Conservation (phyloP, 2,888 invertebrate genomes). For the Palloptera scutellata region DNA sequence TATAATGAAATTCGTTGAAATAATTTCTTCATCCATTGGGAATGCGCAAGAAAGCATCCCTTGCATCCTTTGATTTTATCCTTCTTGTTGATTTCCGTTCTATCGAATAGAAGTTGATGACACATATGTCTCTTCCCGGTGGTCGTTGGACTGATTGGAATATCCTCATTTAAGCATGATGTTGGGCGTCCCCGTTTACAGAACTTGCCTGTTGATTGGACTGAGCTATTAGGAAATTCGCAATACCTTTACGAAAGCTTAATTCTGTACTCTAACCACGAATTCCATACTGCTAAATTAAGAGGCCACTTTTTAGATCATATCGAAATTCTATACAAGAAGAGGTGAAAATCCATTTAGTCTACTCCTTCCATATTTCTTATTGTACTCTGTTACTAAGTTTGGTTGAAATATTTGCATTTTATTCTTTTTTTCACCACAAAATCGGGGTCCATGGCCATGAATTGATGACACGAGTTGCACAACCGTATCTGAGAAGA, state of each 20-base stretch:
- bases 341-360: constrained; percentile 27
- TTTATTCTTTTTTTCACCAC: constrained; percentile 19
- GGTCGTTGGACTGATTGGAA: constrained; percentile 5
- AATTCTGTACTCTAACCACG: constrained; percentile 27
- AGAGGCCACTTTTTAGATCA: constrained; percentile 28
- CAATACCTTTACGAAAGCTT: constrained; percentile 26
- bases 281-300: constrained; percentile 30
- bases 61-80: too few relatives aligned
- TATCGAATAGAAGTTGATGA: too few relatives aligned
- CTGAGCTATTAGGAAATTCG: constrained; percentile 20
- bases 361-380: constrained; percentile 32
- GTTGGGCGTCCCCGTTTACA: constrained; percentile 25
- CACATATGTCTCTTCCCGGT: constrained; percentile 28
- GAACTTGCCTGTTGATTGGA: constrained; percentile 23
- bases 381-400: constrained; percentile 25
- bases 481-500: constrained; percentile 21
- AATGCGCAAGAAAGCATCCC: too few relatives aligned
- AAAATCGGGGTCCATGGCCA: constrained; percentile 22
- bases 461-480: constrained; percentile 20
- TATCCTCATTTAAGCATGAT: not conserved
- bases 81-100: too few relatives aligned
- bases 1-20: too few relatives aligned
- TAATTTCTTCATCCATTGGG: too few relatives aligned
- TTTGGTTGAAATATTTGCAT: constrained; percentile 25
- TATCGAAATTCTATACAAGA: constrained; percentile 30